Conservation (phyloP, 2,113 vertebrate genomes). For the Lipophrys pholis region DNA sequence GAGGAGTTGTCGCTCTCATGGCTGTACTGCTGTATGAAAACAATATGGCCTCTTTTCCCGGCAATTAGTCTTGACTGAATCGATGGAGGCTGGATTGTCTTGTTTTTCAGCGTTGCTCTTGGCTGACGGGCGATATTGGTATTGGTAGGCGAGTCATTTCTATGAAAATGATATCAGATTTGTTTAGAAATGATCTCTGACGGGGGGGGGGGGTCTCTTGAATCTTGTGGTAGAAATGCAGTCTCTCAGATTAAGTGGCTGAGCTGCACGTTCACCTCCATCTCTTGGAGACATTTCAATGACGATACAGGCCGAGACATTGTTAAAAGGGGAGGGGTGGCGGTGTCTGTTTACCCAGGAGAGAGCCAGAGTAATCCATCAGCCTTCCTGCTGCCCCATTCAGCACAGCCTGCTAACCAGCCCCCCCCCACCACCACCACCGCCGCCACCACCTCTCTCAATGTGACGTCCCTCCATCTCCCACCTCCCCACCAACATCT, state of each 20-base stretch:
- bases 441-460: slow-evolving; percentile 27
- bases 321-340: slow-evolving; percentile 74
- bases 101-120: slow-evolving; percentile 60
- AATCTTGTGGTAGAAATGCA: slow-evolving; percentile 68
- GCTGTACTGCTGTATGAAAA: slow-evolving; percentile 66
- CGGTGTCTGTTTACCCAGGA: slow-evolving; percentile 81
- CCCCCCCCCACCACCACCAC: slow-evolving; percentile 19
- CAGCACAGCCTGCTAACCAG: slow-evolving; percentile 68
- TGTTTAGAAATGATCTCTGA: slow-evolving; percentile 66
- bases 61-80: slow-evolving; percentile 82
- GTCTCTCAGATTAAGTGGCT: slow-evolving; percentile 81
- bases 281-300: slow-evolving; percentile 82
- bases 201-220: slow-evolving; percentile 50
- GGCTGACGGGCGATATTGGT: slow-evolving; percentile 60
- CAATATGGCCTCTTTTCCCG: slow-evolving; percentile 73
- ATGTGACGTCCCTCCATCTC: neutral
- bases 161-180: slow-evolving; percentile 71
- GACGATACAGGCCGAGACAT: slow-evolving; percentile 79
- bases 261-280: slow-evolving; percentile 76
- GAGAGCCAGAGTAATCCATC: slow-evolving; percentile 81
- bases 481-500: slow-evolving; percentile 36
- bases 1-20: slow-evolving; percentile 29
- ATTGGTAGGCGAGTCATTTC: slow-evolving; percentile 68
- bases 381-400: slow-evolving; percentile 75
- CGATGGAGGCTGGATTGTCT: slow-evolving; percentile 74